A percentile compares a stretch with the other conserved stretches of the same genome.
These are phyloP conservation scores for Apodemus agrarius DNA, from an alignment of 2,797 vertebrate genomes.

Conservation along the genomic window DNA sequence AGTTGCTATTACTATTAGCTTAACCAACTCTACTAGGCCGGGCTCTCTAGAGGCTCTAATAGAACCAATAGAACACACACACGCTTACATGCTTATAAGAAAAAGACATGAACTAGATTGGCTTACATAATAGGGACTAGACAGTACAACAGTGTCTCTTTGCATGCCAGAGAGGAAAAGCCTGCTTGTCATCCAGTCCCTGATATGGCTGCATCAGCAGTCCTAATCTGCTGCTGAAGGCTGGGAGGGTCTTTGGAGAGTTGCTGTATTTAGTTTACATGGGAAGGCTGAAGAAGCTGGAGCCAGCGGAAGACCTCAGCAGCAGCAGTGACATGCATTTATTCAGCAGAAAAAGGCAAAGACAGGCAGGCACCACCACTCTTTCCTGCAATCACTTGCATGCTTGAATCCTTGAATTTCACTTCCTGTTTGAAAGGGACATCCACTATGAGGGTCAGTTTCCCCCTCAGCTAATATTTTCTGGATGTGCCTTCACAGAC, in stretches of 20 bases:
- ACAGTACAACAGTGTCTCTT: neutral
- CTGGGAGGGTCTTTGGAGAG: too few species aligned
- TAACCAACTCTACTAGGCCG: neutral
- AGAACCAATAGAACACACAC: neutral
- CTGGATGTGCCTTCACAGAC: neutral
- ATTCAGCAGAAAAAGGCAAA: neutral
- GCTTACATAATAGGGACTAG: neutral
- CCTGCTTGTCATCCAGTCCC: neutral
- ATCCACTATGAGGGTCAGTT: neutral
- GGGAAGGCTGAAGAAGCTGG: neutral
- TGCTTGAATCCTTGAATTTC: neutral
- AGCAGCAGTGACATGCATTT: neutral
- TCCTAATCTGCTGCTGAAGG: neutral
- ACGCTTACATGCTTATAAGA: neutral
- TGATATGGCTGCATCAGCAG: neutral
- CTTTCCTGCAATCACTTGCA: neutral
- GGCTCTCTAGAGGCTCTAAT: neutral
- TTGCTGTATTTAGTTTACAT: neutral
- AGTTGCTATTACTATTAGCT: conserved; percentile 53
- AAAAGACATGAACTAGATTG: neutral
- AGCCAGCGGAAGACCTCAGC: too few species aligned
- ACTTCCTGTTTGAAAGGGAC: neutral
- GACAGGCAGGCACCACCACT: neutral
- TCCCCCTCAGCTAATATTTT: neutral
- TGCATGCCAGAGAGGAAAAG: neutral